These are phyloP conservation scores for Tauraco hartlaubi DNA, from an alignment of 2,797 vertebrate genomes.

Conservation along the genomic window DNA sequence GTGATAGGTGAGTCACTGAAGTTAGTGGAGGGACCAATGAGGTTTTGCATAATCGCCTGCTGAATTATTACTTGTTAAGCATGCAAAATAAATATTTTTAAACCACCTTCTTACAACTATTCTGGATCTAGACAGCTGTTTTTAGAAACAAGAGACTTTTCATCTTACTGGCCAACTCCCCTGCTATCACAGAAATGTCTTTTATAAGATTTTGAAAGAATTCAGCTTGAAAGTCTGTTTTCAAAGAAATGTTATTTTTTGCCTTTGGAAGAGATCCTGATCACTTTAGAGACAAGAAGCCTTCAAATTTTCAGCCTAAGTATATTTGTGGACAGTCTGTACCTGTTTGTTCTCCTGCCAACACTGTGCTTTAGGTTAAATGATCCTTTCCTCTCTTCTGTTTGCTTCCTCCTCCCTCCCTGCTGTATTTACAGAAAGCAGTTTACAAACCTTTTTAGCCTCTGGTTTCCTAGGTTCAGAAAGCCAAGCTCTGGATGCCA, in stretches of 20 bases:
- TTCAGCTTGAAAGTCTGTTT: background rate
- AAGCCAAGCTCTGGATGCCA: background rate
- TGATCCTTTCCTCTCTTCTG: slow-evolving; percentile 20
- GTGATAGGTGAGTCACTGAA: background rate
- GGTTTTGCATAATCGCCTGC: background rate
- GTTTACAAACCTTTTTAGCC: background rate
- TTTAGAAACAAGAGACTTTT: background rate
- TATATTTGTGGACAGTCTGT: slow-evolving; percentile 30
- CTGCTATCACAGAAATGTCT: slow-evolving; percentile 27
- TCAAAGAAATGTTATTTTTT: slow-evolving; percentile 20
- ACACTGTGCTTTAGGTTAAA: slow-evolving; percentile 16
- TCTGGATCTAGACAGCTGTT: background rate
- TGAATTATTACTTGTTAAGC: background rate
- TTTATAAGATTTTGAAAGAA: background rate
- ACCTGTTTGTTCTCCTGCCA: slow-evolving; percentile 41
- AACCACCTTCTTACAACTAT: background rate
- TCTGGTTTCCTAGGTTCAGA: background rate
- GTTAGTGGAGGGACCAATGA: background rate
- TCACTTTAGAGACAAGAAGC: background rate
- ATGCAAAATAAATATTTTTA: slow-evolving; percentile 8
- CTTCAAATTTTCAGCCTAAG: slow-evolving; percentile 48
- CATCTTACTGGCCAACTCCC: background rate
- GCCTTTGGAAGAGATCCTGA: background rate
- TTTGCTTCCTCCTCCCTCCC: slow-evolving; percentile 7
- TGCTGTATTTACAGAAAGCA: slow-evolving; percentile 33